These are phyloP conservation scores for Zosterops japonicus DNA, from an alignment of 2,113 vertebrate genomes.

Conservation along the genomic window DNA sequence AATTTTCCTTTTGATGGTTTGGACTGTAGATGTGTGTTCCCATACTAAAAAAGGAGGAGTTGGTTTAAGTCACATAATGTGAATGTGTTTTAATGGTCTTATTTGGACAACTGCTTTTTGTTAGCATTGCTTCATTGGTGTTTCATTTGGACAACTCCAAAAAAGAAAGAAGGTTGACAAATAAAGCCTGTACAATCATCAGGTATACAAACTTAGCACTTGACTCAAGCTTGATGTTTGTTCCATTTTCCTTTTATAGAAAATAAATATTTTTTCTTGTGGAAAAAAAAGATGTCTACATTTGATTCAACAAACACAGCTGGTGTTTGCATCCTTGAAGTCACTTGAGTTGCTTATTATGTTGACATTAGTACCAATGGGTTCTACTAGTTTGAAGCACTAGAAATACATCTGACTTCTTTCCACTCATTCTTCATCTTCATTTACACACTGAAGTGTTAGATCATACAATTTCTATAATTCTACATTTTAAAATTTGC, in stretches of 20 bases:
- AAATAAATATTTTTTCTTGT: background rate
- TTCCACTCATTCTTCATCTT: background rate
- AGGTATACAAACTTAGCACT: background rate
- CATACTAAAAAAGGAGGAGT: background rate
- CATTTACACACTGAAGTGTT: background rate
- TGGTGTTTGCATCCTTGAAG: background rate
- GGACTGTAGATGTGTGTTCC: background rate
- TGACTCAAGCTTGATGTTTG: background rate
- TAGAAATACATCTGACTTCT: background rate
- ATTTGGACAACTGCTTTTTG: conserved; percentile 2
- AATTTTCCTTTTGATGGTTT: background rate
- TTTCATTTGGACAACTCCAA: background rate
- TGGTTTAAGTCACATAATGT: background rate
- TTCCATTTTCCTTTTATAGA: background rate
- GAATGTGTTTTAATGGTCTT: background rate
- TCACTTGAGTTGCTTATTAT: background rate
- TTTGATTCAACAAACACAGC: background rate
- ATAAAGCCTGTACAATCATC: background rate
- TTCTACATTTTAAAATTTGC: background rate
- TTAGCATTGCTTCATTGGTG: background rate
- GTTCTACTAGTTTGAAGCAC: background rate
- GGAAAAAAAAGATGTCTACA: background rate
- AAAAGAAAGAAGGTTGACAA: background rate
- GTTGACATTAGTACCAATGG: background rate
- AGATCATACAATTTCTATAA: background rate